A percentile compares a stretch with the other conserved stretches of the same genome.
These are phyloP conservation scores for Drosophila murphyi DNA, from an alignment of 1,140 invertebrate genomes.

Conservation along the genomic window DNA sequence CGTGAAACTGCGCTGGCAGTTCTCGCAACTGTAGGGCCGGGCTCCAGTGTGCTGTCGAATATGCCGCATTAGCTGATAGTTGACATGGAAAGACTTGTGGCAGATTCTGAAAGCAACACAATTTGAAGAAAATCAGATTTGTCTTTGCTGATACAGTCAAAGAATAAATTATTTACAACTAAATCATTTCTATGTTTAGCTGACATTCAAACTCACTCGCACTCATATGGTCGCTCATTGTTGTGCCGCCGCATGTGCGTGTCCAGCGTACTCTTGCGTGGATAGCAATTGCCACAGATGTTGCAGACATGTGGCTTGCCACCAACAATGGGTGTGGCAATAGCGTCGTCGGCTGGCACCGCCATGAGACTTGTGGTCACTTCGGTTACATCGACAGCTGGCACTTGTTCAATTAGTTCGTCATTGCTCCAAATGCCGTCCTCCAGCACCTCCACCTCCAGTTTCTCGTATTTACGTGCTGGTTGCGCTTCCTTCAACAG, in stretches of 20 bases:
- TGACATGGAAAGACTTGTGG: constrained; percentile 71
- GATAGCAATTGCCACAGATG: constrained; percentile 79
- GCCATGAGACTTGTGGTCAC: constrained; percentile 10
- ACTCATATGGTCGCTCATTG: constrained; percentile 75
- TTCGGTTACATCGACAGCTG: not conserved
- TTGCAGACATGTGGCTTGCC: constrained; percentile 68
- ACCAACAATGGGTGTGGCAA: not conserved
- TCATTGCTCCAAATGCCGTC: constrained; percentile 53
- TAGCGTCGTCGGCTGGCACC: constrained; percentile 4
- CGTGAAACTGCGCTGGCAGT: constrained; percentile 89
- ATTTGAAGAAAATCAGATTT: too few species aligned
- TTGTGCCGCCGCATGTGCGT: constrained; percentile 78
- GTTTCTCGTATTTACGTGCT: constrained; percentile 43
- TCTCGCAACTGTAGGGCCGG: constrained; percentile 88
- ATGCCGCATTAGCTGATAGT: constrained; percentile 81
- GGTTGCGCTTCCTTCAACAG: constrained; percentile 12
- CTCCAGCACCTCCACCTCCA: constrained; percentile 56
- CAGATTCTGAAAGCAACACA: constrained; percentile 61
- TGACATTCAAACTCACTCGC: constrained; percentile 64
- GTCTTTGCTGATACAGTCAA: too few species aligned
- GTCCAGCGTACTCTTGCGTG: constrained; percentile 72
- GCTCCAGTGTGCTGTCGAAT: constrained; percentile 79
- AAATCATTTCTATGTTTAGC: too few species aligned
- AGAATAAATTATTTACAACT: too few species aligned
- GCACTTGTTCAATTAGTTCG: constrained; percentile 40